These are phyloP conservation scores for Gnathonemus longibarbis DNA, from an alignment of 2,113 vertebrate species.

Conservation along the genomic window DNA sequence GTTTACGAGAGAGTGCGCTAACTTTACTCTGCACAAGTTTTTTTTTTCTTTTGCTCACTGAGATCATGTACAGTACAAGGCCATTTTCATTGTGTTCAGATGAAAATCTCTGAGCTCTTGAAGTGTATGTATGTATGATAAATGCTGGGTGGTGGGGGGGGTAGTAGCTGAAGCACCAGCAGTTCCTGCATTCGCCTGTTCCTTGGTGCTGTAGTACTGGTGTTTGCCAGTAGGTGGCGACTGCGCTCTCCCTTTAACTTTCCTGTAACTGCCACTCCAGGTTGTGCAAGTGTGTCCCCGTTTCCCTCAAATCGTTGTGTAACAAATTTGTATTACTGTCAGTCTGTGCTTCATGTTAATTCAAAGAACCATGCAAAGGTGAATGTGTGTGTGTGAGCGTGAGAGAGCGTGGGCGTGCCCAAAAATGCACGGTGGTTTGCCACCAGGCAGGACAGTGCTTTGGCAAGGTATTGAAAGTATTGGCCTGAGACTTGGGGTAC, in stretches of 20 bases:
- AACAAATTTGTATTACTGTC: not conserved
- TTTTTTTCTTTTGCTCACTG: not conserved
- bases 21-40: conserved; percentile 29
- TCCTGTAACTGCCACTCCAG: not conserved
- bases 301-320: not conserved
- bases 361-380: conserved; percentile 2
- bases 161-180: no score
- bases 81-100: conserved; percentile 31
- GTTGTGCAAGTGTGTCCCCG: not conserved
- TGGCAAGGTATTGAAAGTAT: conserved; percentile 42
- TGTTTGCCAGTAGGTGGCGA: not conserved
- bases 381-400: not conserved
- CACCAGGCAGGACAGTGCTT: conserved; percentile 30
- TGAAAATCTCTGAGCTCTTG: conserved; percentile 34
- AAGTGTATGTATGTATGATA: conserved; percentile 1
- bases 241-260: not conserved
- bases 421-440: conserved; percentile 6
- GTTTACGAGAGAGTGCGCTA: conserved; percentile 1
- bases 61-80: conserved; percentile 7
- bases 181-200: not conserved
- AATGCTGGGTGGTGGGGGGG: conserved; percentile 2
- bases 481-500: conserved; percentile 40
- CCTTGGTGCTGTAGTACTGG: not conserved
- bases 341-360: not conserved
- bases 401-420: not conserved